Base-by-base conservation (phyloP, 2,113 vertebrate species). In the Cacatua alba region DNA sequence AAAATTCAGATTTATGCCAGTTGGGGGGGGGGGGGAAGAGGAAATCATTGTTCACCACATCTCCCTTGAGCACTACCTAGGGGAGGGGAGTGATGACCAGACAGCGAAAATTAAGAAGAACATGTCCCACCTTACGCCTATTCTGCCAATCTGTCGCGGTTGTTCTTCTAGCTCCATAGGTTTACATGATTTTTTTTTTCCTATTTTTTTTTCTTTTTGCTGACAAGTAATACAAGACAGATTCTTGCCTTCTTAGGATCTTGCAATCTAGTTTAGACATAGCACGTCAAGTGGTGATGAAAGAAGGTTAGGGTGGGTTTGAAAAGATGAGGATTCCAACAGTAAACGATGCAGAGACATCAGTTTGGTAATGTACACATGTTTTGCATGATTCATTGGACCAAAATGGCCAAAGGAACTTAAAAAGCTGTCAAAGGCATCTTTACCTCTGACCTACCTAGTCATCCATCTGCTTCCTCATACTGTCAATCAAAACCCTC, bases 371-470 rank as follows among this genome's bases (percentile, higher is more conserved):
- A 95, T 63, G 95, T 95, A 96, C 96, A 96, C 95, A 96, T 96
- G 91, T 95, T 96, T 96, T 96, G 96, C 96, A 94, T 96, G 96
- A 97, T 96, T 96, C 96, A 96, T 96, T 94, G 94, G 95, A 97
- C 96, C 94, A 96, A 96, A 97, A 96, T 96, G 96, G 96, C 96
- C 96, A 97, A 96, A 96, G 96, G 95, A 96, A 97, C 96, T 97
- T 96, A 95, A 97, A 96, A 96, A 96, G 90, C 95, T 96, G 94
- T 95, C 96, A 96, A 97, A 96, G 95, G 83, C 96, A 96, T 95
- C 96, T 96, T 96, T 96, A 96, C 96, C 96, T 95, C 96, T 97
- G 94, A 97, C 92, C 96, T 96, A 95, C 96, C 96, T 96, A 95
- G 92, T 97, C 96, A 96, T 96, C 96, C 95, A 96, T 97, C 96